Percentiles rank a stretch among this genome's conserved stretches.
Evolutionary conservation across 2,113 vertebrate genomes (phyloP).

Genomic region (Cnemophilus loriae): DNA sequence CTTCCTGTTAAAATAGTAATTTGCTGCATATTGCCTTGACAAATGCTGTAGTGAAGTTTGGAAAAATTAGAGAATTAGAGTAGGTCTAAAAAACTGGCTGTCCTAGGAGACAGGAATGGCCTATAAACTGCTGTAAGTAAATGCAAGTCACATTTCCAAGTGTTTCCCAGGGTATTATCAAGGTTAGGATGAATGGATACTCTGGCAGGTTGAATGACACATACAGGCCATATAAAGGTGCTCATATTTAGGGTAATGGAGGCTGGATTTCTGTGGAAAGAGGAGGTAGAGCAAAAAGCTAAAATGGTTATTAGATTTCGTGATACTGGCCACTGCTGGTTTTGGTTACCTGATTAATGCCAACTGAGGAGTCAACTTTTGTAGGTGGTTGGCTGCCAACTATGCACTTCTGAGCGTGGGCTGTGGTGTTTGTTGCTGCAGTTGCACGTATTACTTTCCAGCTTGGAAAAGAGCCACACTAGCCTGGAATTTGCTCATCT

Average conservation of each 20-base stretch:
- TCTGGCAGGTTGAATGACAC: neutral
- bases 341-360: constrained; percentile 49
- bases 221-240: neutral
- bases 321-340: neutral
- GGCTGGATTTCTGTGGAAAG: neutral
- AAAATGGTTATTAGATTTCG: neutral
- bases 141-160: neutral
- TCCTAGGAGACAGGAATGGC: neutral
- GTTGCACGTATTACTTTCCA: constrained; percentile 37
- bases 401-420: constrained; percentile 31
- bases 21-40: neutral
- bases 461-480: neutral
- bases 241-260: neutral
- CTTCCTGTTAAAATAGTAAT: neutral
- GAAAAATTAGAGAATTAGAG: neutral
- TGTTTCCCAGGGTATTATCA: neutral
- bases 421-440: constrained; percentile 33
- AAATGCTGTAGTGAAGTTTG: neutral
- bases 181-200: neutral
- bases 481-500: neutral
- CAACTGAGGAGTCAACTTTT: constrained; percentile 34
- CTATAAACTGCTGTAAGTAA: neutral
- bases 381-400: constrained; percentile 28
- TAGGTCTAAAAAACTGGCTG: neutral
- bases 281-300: neutral